phyloP scores from a whole-genome alignment of 2,888 invertebrate genomes.

The Tryphoninae sp. region DNA sequence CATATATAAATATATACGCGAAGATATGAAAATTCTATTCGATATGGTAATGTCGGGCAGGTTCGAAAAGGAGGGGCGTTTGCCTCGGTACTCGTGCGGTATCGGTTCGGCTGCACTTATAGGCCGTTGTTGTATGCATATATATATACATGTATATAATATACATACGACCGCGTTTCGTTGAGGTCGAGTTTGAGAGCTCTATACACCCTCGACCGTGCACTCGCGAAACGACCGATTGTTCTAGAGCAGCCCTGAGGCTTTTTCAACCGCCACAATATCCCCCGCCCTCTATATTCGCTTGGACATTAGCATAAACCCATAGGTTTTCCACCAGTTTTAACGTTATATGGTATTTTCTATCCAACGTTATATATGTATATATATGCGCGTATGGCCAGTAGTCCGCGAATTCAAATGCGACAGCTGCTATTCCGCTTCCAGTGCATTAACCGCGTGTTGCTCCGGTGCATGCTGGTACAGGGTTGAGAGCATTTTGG shows the following conservation, averaged over 20 bases:
- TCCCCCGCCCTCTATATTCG: slow-evolving; percentile 36
- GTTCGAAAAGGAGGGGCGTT: slow-evolving; percentile 29
- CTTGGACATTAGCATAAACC: slow-evolving; percentile 61
- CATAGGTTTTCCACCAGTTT: slow-evolving; percentile 66
- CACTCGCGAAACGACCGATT: slow-evolving; percentile 60
- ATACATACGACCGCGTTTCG: slow-evolving; percentile 31
- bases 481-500: slow-evolving; percentile 25
- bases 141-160: slow-evolving; percentile 13
- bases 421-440: slow-evolving; percentile 77
- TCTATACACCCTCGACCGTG: slow-evolving; percentile 39
- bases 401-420: slow-evolving; percentile 69
- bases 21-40: slow-evolving; percentile 61
- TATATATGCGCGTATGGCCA: slow-evolving; percentile 53
- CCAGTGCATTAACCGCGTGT: slow-evolving; percentile 74
- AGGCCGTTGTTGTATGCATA: slow-evolving; percentile 29
- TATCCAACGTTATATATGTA: slow-evolving; percentile 34
- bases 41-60: slow-evolving; percentile 56
- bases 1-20: slow-evolving; percentile 31
- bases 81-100: slow-evolving; percentile 16
- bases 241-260: slow-evolving; percentile 58
- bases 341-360: slow-evolving; percentile 66
- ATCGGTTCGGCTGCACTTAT: slow-evolving; percentile 52
- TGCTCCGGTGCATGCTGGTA: slow-evolving; percentile 4
- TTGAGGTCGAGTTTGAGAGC: slow-evolving; percentile 45
- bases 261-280: slow-evolving; percentile 59